phyloP scores from a whole-genome alignment of 2,888 invertebrate genomes.

The Torymus aiolomorphi region DNA sequence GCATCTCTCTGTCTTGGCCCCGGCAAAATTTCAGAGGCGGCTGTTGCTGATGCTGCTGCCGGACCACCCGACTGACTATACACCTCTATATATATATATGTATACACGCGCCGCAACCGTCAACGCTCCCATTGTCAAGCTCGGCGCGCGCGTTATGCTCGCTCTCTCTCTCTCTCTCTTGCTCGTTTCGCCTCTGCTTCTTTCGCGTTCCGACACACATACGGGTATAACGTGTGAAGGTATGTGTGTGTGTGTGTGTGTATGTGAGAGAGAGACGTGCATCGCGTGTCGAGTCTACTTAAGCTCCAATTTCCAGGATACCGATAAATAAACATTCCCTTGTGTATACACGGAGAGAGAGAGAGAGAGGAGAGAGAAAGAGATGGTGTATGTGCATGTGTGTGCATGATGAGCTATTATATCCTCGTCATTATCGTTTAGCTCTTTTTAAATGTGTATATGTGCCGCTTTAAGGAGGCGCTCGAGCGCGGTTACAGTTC shows the following conservation, averaged over 20 bases:
- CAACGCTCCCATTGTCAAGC: constrained; percentile 53
- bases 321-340: constrained; percentile 55
- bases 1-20: background rate
- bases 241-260: too few relatives aligned
- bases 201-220: background rate
- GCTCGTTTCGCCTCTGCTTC: constrained; percentile 9
- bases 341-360: constrained; percentile 19
- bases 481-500: background rate
- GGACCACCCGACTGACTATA: constrained; percentile 46
- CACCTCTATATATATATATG: too few relatives aligned
- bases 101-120: constrained; percentile 35
- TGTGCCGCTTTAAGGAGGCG: background rate
- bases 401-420: constrained; percentile 35
- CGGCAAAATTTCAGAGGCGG: constrained; percentile 46
- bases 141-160: too few relatives aligned
- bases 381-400: background rate
- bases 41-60: background rate
- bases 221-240: background rate
- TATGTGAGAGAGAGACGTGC: background rate
- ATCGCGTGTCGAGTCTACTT: constrained; percentile 55
- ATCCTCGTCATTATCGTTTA: constrained; percentile 46
- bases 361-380: background rate
- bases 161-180: background rate
- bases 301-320: constrained; percentile 52
- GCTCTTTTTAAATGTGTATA: constrained; percentile 17